These are phyloP conservation scores for Micropoecilia bifurca DNA, from an alignment of 2,797 vertebrate species.

Conservation along the genomic window DNA sequence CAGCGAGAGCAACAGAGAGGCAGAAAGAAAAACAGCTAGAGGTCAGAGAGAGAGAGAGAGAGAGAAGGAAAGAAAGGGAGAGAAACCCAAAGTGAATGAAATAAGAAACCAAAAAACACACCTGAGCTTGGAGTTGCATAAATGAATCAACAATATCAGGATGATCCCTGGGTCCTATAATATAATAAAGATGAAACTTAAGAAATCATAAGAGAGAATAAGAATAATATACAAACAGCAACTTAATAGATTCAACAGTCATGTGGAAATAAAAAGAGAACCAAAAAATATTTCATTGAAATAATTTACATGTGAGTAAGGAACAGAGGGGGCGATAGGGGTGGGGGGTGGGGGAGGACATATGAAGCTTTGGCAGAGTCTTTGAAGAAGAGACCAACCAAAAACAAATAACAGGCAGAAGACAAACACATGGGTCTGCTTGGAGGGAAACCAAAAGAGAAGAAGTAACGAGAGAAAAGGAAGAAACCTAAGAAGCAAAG, in stretches of 20 bases:
- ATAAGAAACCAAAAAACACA: constrained; percentile 99
- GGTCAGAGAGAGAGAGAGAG: constrained; percentile 65
- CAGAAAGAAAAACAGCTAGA: constrained; percentile 65
- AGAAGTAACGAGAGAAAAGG: constrained; percentile 90
- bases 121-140: constrained; percentile 99
- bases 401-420: constrained; percentile 93
- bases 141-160: constrained; percentile 99
- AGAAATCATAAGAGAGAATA: constrained; percentile 96
- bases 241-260: constrained; percentile 99
- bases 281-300: constrained; percentile 91
- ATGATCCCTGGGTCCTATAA: constrained; percentile 99
- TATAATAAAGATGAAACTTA: constrained; percentile 99
- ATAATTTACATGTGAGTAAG: constrained; percentile 93
- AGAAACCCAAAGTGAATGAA: constrained; percentile 99
- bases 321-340: constrained; percentile 79
- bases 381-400: constrained; percentile 92
- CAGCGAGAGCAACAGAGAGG: constrained; percentile 86
- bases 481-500: constrained; percentile 83
- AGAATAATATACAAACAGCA: constrained; percentile 99
- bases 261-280: constrained; percentile 90
- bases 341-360: constrained; percentile 70
- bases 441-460: constrained; percentile 82
- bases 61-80: constrained; percentile 81
- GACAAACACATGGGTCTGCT: constrained; percentile 84
- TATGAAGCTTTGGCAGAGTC: constrained; percentile 98